phyloP scores from a whole-genome alignment of 2,888 invertebrate genomes.

The Leptopilina myrica region DNA sequence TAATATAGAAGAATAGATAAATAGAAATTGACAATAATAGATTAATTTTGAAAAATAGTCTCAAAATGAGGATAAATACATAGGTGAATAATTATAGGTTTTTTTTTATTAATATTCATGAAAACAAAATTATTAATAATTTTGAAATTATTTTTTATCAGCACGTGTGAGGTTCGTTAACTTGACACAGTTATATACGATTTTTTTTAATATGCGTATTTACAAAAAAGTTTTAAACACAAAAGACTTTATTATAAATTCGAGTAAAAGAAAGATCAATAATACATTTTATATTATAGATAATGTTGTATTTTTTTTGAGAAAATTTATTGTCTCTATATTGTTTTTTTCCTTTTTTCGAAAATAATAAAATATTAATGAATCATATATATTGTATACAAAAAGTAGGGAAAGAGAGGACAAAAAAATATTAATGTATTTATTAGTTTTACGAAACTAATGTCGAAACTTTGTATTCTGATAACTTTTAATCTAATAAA shows the following conservation, averaged over 20 bases:
- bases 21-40: too few relatives aligned
- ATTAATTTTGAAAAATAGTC: too few relatives aligned
- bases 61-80: too few relatives aligned
- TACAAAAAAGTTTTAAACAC: neutral
- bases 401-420: too few relatives aligned
- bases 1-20: too few relatives aligned
- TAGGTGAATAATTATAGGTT: too few relatives aligned
- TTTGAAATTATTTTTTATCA: neutral
- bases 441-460: neutral
- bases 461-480: neutral
- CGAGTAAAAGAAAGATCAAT: neutral
- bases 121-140: neutral
- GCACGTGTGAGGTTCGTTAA: neutral
- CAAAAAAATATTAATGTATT: neutral
- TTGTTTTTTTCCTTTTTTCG: neutral
- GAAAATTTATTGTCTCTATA: neutral
- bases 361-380: neutral
- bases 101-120: too few relatives aligned
- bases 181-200: neutral
- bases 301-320: neutral
- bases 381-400: neutral
- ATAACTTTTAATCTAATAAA: too few relatives aligned
- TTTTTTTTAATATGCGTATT: neutral
- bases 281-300: neutral
- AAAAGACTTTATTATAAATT: neutral